Percentiles rank a stretch among this genome's conserved stretches.
Evolutionary conservation across 2,797 vertebrate genomes (phyloP).

Genomic region (Typhlichthys subterraneus): DNA sequence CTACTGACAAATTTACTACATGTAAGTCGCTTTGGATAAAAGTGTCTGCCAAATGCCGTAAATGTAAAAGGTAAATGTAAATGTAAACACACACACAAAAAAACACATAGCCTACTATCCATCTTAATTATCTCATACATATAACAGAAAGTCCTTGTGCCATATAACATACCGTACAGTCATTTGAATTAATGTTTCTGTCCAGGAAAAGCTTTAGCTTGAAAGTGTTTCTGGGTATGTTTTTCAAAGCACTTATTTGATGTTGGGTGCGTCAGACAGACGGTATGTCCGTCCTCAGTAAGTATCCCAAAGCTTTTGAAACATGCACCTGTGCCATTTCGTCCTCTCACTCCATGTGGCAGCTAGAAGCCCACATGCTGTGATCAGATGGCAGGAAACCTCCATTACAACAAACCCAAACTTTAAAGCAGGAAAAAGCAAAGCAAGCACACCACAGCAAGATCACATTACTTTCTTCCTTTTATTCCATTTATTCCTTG

Average conservation of each 20-base stretch:
- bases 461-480: not conserved
- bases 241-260: slow-evolving; percentile 37
- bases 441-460: slow-evolving; percentile 13
- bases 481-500: too few relatives aligned
- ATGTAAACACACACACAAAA: slow-evolving; percentile 11
- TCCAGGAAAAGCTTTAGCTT: not conserved
- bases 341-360: slow-evolving; percentile 30
- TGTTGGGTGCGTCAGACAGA: slow-evolving; percentile 51
- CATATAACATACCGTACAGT: not conserved
- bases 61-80: too few relatives aligned
- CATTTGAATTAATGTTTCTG: not conserved
- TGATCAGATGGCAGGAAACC: slow-evolving; percentile 35
- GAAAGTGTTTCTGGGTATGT: slow-evolving; percentile 53
- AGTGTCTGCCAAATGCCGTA: too few relatives aligned
- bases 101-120: slow-evolving; percentile 31
- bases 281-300: slow-evolving; percentile 25
- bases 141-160: not conserved
- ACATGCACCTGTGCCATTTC: slow-evolving; percentile 58
- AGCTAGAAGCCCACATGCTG: slow-evolving; percentile 16
- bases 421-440: not conserved
- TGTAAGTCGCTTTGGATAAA: too few relatives aligned
- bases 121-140: slow-evolving; percentile 7
- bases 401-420: slow-evolving; percentile 13
- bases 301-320: slow-evolving; percentile 39
- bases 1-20: too few relatives aligned